phyloP scores from a whole-genome alignment of 2,888 invertebrate species.

The Pammene fasciana region DNA sequence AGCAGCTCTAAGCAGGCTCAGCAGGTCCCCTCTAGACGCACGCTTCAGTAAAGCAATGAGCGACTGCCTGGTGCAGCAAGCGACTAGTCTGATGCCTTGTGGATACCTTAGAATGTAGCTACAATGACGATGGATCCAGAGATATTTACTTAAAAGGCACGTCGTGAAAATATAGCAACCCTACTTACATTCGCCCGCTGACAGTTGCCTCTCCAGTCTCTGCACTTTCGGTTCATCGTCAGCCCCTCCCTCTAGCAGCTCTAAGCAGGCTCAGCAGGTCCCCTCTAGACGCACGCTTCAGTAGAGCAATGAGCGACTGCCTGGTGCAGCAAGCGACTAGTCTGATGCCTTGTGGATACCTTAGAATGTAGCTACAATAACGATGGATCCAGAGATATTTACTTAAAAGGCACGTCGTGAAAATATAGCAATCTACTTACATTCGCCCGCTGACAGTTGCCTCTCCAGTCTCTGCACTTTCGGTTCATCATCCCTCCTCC shows the following conservation, averaged over 20 bases:
- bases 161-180: not conserved
- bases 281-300: slow-evolving; percentile 91
- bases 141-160: too few relatives aligned
- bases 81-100: slow-evolving; percentile 86
- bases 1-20: slow-evolving; percentile 83
- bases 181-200: slow-evolving; percentile 82
- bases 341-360: too few relatives aligned
- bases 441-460: slow-evolving; percentile 83
- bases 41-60: slow-evolving; percentile 91
- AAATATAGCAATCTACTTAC: slow-evolving; percentile 55
- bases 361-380: too few relatives aligned
- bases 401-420: too few relatives aligned
- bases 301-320: slow-evolving; percentile 86
- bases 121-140: too few relatives aligned
- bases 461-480: slow-evolving; percentile 65
- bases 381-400: too few relatives aligned
- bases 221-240: slow-evolving; percentile 63
- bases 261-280: slow-evolving; percentile 86
- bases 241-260: slow-evolving; percentile 71
- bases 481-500: slow-evolving; percentile 56
- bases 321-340: slow-evolving; percentile 89
- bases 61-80: slow-evolving; percentile 87
- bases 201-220: slow-evolving; percentile 68
- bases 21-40: slow-evolving; percentile 90
- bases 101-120: too few relatives aligned